These are phyloP conservation scores for Ernsta delagoae DNA, from an alignment of 2,888 invertebrate species.

Conservation along the genomic window DNA sequence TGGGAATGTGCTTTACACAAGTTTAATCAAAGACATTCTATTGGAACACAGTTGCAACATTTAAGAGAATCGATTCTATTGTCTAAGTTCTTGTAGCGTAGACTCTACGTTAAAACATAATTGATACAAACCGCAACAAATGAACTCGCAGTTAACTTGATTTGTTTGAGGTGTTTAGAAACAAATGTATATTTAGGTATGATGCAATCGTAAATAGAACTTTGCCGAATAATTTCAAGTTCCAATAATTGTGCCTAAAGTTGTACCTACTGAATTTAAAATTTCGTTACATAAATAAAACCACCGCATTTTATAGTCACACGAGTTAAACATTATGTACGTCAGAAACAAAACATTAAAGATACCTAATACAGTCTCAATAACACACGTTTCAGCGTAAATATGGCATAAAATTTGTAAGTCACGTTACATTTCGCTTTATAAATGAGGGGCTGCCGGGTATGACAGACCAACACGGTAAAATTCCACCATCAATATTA, in stretches of 20 bases:
- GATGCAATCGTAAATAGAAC: no score
- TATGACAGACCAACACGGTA: slow-evolving; percentile 30
- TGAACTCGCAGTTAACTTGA: background rate
- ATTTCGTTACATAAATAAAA: background rate
- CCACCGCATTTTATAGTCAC: background rate
- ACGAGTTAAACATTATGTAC: slow-evolving; percentile 9
- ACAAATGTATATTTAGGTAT: no score
- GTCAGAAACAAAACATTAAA: slow-evolving; percentile 28
- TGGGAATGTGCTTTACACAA: slow-evolving; percentile 74
- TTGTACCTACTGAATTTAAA: background rate
- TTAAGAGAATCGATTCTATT: slow-evolving; percentile 50
- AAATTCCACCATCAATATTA: slow-evolving; percentile 37
- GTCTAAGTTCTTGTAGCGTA: slow-evolving; percentile 42
- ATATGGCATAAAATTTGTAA: slow-evolving; percentile 37
- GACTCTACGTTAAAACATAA: slow-evolving; percentile 8
- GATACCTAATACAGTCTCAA: slow-evolving; percentile 12
- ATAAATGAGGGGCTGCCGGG: slow-evolving; percentile 25
- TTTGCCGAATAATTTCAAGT: background rate
- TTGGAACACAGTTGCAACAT: slow-evolving; percentile 57
- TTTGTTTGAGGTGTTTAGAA: background rate
- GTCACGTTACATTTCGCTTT: slow-evolving; percentile 31
- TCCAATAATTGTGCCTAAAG: background rate
- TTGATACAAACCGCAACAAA: slow-evolving; percentile 17
- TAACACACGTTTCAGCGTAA: slow-evolving; percentile 22
- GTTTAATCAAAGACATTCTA: slow-evolving; percentile 73